Percentiles rank a stretch among this genome's conserved stretches.
Evolutionary conservation across 2,888 invertebrate species (phyloP).

Genomic region (Timema cristinae): DNA sequence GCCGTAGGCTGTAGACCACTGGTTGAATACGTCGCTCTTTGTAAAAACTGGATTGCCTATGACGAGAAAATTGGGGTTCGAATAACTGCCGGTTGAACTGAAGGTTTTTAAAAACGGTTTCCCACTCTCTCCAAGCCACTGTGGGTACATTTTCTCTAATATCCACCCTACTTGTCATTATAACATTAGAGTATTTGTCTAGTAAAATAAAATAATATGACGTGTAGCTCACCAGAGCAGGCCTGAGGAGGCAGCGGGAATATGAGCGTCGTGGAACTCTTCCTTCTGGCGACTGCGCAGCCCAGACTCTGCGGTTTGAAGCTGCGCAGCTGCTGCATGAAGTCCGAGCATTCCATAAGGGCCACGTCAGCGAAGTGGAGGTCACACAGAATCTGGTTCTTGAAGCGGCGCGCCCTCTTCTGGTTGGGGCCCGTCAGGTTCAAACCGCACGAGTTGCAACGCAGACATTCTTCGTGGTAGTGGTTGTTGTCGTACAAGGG

Average conservation of each 20-base stretch:
- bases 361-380: slow-evolving; percentile 95
- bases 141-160: too few relatives aligned
- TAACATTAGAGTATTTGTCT: too few relatives aligned
- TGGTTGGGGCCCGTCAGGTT: slow-evolving; percentile 90
- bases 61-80: too few relatives aligned
- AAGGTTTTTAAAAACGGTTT: too few relatives aligned
- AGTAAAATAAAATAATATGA: too few relatives aligned
- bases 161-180: too few relatives aligned
- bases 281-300: slow-evolving; percentile 89
- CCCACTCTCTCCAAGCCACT: too few relatives aligned
- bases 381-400: slow-evolving; percentile 93
- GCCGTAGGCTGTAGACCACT: too few relatives aligned
- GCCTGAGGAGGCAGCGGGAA: slow-evolving; percentile 92
- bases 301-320: slow-evolving; percentile 95
- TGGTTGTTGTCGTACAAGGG: slow-evolving; percentile 92
- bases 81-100: too few relatives aligned
- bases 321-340: slow-evolving; percentile 93
- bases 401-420: slow-evolving; percentile 55
- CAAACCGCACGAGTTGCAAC: slow-evolving; percentile 92
- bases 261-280: slow-evolving; percentile 89
- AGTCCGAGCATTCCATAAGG: slow-evolving; percentile 95
- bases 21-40: too few relatives aligned
- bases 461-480: slow-evolving; percentile 96
- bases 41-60: too few relatives aligned
- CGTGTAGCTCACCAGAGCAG: slow-evolving; percentile 69